A percentile compares a stretch with the other conserved stretches of the same genome.
Conservation (phyloP, 2,888 invertebrate genomes). For the Drosophila kambysellisi region DNA sequence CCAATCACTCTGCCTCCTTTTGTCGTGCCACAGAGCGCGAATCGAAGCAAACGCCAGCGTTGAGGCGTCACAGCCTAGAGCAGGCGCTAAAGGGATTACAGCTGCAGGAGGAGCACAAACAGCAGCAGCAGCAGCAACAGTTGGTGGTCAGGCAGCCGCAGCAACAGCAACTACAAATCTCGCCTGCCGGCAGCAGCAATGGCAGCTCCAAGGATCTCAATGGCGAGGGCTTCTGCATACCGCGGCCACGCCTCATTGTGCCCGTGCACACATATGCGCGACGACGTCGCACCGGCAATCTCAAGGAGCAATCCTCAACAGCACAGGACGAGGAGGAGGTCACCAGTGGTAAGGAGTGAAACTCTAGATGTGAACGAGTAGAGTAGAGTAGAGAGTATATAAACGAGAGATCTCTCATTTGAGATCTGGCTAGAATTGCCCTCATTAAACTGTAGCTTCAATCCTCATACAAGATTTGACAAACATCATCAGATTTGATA, state of each 20-base stretch:
- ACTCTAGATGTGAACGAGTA: neutral
- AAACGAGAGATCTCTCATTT: neutral
- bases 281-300: conserved; percentile 92
- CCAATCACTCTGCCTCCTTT: conserved; percentile 79
- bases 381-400: no score
- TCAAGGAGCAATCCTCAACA: conserved; percentile 77
- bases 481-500: neutral
- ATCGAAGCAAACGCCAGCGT: conserved; percentile 4
- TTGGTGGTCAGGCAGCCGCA: conserved; percentile 10
- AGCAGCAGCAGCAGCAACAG: neutral
- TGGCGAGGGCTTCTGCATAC: conserved; percentile 89
- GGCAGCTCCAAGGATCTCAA: conserved; percentile 86
- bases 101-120: conserved; percentile 30
- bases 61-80: conserved; percentile 48
- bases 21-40: conserved; percentile 36
- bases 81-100: conserved; percentile 51
- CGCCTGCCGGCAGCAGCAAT: conserved; percentile 64
- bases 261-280: conserved; percentile 95
- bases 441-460: neutral
- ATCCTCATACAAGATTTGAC: neutral
- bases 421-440: neutral
- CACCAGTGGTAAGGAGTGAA: conserved; percentile 55
- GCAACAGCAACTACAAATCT: conserved; percentile 42
- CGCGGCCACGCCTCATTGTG: conserved; percentile 93
- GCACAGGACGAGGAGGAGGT: conserved; percentile 47